phyloP scores from a whole-genome alignment of 2,888 invertebrate genomes.

The Drosophila algonquin region DNA sequence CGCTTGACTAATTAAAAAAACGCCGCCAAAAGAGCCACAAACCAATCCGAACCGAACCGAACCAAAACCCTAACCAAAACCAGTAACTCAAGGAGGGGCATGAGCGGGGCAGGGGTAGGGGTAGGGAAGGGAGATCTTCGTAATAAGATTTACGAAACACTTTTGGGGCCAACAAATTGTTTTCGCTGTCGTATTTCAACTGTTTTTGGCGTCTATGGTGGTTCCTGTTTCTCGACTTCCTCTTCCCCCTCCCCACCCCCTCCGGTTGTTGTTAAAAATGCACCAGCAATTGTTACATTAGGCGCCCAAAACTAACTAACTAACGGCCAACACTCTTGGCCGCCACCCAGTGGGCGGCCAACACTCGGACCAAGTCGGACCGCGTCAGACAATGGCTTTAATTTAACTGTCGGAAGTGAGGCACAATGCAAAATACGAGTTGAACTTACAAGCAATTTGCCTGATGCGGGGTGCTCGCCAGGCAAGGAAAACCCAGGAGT shows the following conservation, averaged over 20 bases:
- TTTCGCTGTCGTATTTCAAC: slow-evolving; percentile 65
- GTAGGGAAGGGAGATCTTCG: slow-evolving; percentile 35
- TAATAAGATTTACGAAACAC: slow-evolving; percentile 59
- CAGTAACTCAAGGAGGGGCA: neutral
- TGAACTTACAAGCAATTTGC: slow-evolving; percentile 77
- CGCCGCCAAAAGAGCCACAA: slow-evolving; percentile 7
- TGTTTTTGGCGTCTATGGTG: slow-evolving; percentile 35
- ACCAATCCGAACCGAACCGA: neutral
- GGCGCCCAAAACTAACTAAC: slow-evolving; percentile 65
- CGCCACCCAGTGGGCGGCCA: slow-evolving; percentile 32
- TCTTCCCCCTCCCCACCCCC: slow-evolving; percentile 26
- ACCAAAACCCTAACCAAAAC: neutral
- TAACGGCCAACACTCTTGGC: slow-evolving; percentile 39
- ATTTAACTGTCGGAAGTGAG: slow-evolving; percentile 67
- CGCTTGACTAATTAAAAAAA: slow-evolving; percentile 62
- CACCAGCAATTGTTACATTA: slow-evolving; percentile 73
- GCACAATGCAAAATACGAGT: slow-evolving; percentile 77
- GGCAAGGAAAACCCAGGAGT: slow-evolving; percentile 21
- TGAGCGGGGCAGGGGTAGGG: neutral
- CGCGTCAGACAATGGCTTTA: slow-evolving; percentile 50
- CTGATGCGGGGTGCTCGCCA: slow-evolving; percentile 35
- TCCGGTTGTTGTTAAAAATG: slow-evolving; percentile 72
- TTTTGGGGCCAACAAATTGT: slow-evolving; percentile 74
- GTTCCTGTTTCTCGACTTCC: slow-evolving; percentile 22
- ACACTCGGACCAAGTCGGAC: slow-evolving; percentile 28